Evolutionary conservation across 2,888 invertebrate genomes (phyloP).

Genomic region (Cheilosia pagana): DNA sequence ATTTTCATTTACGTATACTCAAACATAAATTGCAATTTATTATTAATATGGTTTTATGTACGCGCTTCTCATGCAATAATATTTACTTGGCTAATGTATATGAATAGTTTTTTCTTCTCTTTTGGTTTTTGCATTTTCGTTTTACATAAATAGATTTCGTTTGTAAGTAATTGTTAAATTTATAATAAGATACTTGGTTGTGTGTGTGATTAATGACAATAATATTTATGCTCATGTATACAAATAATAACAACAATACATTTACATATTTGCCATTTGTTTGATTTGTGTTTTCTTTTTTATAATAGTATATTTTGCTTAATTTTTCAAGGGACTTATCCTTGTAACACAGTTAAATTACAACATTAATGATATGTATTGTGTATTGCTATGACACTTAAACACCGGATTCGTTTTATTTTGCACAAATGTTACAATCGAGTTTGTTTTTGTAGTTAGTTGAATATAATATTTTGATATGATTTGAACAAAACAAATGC

Average conservation of each 20-base stretch:
- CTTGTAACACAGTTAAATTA: slow-evolving; percentile 82
- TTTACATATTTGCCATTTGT: slow-evolving; percentile 75
- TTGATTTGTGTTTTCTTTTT: slow-evolving; percentile 41
- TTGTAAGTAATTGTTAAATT: slow-evolving; percentile 47
- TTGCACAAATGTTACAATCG: slow-evolving; percentile 68
- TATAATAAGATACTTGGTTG: slow-evolving; percentile 37
- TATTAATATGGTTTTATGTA: slow-evolving; percentile 35
- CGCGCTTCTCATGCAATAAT: slow-evolving; percentile 63
- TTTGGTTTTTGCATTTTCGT: slow-evolving; percentile 31
- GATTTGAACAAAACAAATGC: slow-evolving; percentile 31
- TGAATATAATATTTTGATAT: slow-evolving; percentile 9
- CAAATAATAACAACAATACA: slow-evolving; percentile 76
- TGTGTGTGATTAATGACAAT: slow-evolving; percentile 50
- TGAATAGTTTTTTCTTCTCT: slow-evolving; percentile 40
- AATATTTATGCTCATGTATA: slow-evolving; percentile 57
- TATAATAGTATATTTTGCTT: slow-evolving; percentile 54
- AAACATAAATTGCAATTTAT: slow-evolving; percentile 62
- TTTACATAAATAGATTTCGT: slow-evolving; percentile 61
- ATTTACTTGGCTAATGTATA: slow-evolving; percentile 59
- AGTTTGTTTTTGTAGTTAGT: slow-evolving; percentile 49
- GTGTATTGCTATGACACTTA: slow-evolving; percentile 83
- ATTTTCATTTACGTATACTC: slow-evolving; percentile 2
- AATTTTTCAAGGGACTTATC: slow-evolving; percentile 74
- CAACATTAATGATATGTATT: slow-evolving; percentile 84
- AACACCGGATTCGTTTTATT: slow-evolving; percentile 77